Base-by-base conservation (phyloP, 2,113 vertebrate genomes). In the Dendropsophus ebraccatus region DNA sequence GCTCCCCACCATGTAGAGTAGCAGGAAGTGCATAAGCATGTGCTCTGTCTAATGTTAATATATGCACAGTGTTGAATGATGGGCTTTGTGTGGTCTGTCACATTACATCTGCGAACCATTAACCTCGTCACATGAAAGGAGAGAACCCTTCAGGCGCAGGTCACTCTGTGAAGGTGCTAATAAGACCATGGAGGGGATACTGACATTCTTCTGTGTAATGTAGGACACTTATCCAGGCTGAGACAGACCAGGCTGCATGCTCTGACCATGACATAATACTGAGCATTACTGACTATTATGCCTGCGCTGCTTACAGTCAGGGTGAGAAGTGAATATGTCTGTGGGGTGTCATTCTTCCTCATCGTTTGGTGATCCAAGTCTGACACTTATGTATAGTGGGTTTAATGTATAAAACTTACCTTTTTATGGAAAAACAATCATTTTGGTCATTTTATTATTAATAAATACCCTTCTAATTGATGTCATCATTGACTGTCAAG, bases 61-160 rank as follows among this genome's bases (percentile, higher is more conserved):
- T 50, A 76, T 50, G 47, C 73, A 50, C 2, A 4, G 73, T 76
- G 73, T 13, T 76, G 45, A 76, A 52, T 50, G 73, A 76, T 76
- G 47, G 73, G 11, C 47, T 65, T 60, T 81, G 78, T 81, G 78
- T 81, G 78, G 56, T 65, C 54, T 62, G 56, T 41, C 78, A 32
- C 11, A 60, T n/a, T 25, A 62, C 78, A 81, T 65, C 78, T 81
- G 78, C 56, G 56, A 81, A 60, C 56, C 78, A 81, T 81, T 81
- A 81, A 65, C 78, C 56, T 25, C 73, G n/a, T 81, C 56, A 81
- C 78, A 81, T 81, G 54, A 81, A 81, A 81, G 78, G 6, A 45
- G 54, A 45, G 78, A 62, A 41, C 21, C 54, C 78, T 45, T 45
- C 78, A 45, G 78, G 56, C 78, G 8, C 78, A 65, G 78, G 56